Evolutionary conservation across 2,113 vertebrate genomes (phyloP), one percentile per base, ranked within the genome.

Genomic region (Misgurnus mizolepis): DNA sequence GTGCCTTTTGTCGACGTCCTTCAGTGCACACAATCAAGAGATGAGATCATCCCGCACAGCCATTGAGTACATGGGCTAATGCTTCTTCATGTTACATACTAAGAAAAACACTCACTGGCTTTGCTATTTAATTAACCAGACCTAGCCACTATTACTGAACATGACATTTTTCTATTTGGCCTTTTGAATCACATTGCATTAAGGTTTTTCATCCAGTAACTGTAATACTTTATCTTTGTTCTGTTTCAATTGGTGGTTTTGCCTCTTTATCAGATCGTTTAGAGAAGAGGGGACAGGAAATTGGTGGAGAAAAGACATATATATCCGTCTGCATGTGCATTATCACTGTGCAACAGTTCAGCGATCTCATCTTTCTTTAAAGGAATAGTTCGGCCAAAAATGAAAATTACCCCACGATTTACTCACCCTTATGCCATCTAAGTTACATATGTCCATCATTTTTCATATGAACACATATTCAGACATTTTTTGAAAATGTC

Each of bases 1-100:
- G 85, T 88, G 88, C 47, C 45, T 88, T 89, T 90, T 86, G 90
- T 86, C 87, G 88, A 90, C 88, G 87, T 87, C 85, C 85, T 91
- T 93, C 86, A 89, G 71, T 88, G 88, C 82, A 88, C 86, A 86
- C 88, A 88, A 87, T 85, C 82, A 81, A 84, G 84, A 85, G 89
- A 91, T 89, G 85, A 88, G 89, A 90, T 91, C 86, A 88, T 85
- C 82, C 80, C 87, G 86, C 88, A 86, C 78, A 84, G 88, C 87
- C 78, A 27, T 7, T 6, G 39, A 70, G 8, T 17, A 39, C 34
- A 15, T 0, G 22, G 53, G 53, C 17, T 61, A 40, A 1, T 53
- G 84, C 70, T 66, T 65, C 61, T 78, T 34, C 79, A 67, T 64
- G 78, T 79, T 10, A 60, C 70, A 67, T 85, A 84, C 85, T 49